Base-by-base conservation (phyloP, 1,140 invertebrate genomes). In the Drosophila equinoxialis region DNA sequence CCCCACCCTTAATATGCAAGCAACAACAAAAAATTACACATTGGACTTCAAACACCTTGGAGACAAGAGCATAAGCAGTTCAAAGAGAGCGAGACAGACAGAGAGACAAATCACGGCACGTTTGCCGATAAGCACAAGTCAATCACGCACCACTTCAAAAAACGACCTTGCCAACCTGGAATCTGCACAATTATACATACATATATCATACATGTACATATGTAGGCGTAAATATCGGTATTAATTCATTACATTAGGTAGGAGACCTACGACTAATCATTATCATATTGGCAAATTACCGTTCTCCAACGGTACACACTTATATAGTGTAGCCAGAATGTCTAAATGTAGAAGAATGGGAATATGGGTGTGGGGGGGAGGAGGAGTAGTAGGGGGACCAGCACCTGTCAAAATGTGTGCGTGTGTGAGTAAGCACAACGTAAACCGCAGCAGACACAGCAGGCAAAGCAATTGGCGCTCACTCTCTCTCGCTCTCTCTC, bases 31-130 rank as follows among this genome's bases (percentile, higher is more conserved):
- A 45, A 45, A 6, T 45, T 5, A 45, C 42, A 2, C 30, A 6
- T 6, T 30, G 30, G 30, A 30, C 30, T 30, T 26, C 5, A 30
- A 30, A 30, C 30, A 48, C 45, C 45, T 48, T 17, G 45, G n/a
- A 7, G 14, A 45, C 42, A 45, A 45, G 41, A 42, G 35, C 8
- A 2, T 1, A 8, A 37, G 35, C 23, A 23, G 23, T 23, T 10
- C 0, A 37, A 8, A 8, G 35, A 11, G 10, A 39, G 37, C 1
- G 37, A 11, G 11, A 39, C 58, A 84, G 63, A 87, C 30, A 72
- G 30, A 85, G 39, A 69, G 13, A 67, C 41, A 59, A 39, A 79
- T 68, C 37, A 39, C 11, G 37, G 3, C 37, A 39, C 37, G 37
- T 39, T 39, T 11, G 37, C 11, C 13, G 37, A 39, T 39, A 39